Evolutionary conservation across 1,140 invertebrate genomes (phyloP), one percentile per base, ranked within the genome.

Genomic region (Adelges cooleyi): DNA sequence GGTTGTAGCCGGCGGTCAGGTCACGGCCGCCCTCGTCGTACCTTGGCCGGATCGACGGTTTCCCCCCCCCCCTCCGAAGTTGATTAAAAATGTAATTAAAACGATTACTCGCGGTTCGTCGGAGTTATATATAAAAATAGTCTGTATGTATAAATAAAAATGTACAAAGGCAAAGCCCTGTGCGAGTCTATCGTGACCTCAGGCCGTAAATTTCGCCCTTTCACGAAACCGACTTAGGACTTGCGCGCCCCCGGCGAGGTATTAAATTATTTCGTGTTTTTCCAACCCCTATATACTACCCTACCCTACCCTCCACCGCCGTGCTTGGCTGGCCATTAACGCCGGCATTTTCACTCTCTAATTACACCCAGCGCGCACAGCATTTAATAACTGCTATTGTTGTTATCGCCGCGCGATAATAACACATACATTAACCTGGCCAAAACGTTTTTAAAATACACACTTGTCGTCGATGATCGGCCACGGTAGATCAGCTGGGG

Each of bases 241-340:
- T 44, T 40, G 40, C 20, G 52, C 36, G 22, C 33, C 9, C 2
- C 18, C 38, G 9, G 15, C 22, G 36, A 18, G 22, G 38, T 42
- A 59, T 59, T 59, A 59, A 59, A 59, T 59, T 59, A 59, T 59
- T 56, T 42, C 23, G 53, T 59, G 53, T 59, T 59, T 54, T 59
- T 44, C 53, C 53, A 10, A 20, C 38, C 20, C n/a, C 22, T 15
- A n/a, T n/a, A n/a, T n/a, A n/a, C n/a, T n/a, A n/a, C n/a, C n/a
- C n/a, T n/a, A n/a, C n/a, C n/a, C 9, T 29, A 13, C 29, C 50
- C 17, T 29, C 25, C 50, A 11, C 27, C 49, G 20, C 25, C 23
- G 6, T 18, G 25, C 27, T 4, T 33, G 1, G 23, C 25, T 1
- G 23, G 10, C 17, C 11, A 18, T 15, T 29, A 17, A 15, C 18